phyloP scores from a whole-genome alignment of 2,113 vertebrate genomes.

The Manacus vitellinus region DNA sequence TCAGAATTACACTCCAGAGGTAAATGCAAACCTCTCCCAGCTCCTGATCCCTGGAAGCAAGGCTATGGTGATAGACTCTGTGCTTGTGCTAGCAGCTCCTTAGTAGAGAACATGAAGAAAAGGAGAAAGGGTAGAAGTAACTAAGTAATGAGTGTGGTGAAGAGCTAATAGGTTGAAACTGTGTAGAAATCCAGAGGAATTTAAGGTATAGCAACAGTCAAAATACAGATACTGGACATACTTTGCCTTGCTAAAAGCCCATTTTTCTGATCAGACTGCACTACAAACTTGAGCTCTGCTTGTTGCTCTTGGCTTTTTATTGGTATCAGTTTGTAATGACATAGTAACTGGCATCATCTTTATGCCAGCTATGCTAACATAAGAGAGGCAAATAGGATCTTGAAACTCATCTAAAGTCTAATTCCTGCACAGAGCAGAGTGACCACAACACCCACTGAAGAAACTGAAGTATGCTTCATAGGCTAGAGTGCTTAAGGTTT shows the following conservation, averaged over 20 bases:
- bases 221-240: background rate
- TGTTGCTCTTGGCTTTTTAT: background rate
- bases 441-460: background rate
- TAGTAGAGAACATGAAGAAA: background rate
- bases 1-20: conserved; percentile 25
- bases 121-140: background rate
- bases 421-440: background rate
- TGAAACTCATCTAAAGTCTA: background rate
- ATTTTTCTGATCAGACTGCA: background rate
- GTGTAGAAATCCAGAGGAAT: background rate
- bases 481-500: background rate
- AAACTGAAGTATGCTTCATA: background rate
- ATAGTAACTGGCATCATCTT: background rate
- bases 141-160: background rate
- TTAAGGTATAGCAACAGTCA: background rate
- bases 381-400: background rate
- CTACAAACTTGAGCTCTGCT: background rate
- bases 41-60: background rate
- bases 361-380: background rate
- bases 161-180: background rate
- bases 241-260: background rate
- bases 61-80: background rate
- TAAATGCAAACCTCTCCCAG: conserved; percentile 17
- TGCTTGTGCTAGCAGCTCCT: background rate
- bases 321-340: background rate